phyloP scores from a whole-genome alignment of 2,797 vertebrate species.

The Glyptemys insculpta region DNA sequence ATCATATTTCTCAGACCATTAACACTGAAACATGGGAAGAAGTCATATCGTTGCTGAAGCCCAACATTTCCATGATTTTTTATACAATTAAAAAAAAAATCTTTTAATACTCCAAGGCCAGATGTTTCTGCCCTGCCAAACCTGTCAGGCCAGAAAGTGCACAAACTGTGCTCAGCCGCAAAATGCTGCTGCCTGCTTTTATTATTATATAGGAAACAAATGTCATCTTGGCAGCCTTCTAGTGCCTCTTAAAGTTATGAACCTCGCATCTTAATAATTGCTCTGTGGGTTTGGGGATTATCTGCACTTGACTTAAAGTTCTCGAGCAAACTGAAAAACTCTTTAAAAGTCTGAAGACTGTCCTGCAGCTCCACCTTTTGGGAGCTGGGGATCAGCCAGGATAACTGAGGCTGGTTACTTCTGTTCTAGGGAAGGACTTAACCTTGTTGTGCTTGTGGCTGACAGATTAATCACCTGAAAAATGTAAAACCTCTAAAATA shows the following conservation, averaged over 20 bases:
- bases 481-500: neutral
- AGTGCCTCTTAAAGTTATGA: neutral
- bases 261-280: neutral
- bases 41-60: neutral
- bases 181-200: neutral
- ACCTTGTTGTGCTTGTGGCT: constrained; percentile 5
- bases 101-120: neutral
- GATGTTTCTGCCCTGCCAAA: neutral
- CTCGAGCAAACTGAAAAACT: neutral
- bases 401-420: neutral
- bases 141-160: neutral
- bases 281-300: neutral
- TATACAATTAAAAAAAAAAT: neutral
- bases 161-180: neutral
- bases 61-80: neutral
- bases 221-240: neutral
- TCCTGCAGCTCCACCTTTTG: constrained; percentile 66
- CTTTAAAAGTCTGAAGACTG: neutral
- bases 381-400: neutral
- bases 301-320: neutral
- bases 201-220: neutral
- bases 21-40: neutral
- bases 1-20: neutral
- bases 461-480: neutral
- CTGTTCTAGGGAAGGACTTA: neutral